Base-by-base conservation (phyloP, 2,888 invertebrate genomes). In the Neoscelio sp. region DNA sequence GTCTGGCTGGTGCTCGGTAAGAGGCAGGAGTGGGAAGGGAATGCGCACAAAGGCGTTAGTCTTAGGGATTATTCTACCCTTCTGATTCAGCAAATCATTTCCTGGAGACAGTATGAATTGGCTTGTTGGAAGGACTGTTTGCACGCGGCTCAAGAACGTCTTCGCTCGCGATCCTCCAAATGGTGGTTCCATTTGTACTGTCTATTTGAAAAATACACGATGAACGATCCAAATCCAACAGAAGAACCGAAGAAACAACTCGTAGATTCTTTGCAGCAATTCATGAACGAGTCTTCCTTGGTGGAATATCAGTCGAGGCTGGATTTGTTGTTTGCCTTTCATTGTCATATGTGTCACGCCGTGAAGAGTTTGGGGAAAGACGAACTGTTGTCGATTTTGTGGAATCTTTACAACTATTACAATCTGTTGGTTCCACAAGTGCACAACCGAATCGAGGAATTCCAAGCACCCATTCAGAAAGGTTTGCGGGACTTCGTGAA, bases 131-230 rank as follows among this genome's bases (percentile, higher is more conserved):
- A 95, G 83, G 94, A 95, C 84, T 95, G 96, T 70, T 91, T 98
- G 2, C 94, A 95, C 77, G 93, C 93, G 74, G 92, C 95, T 12
- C 93, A 93, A 70, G 92, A 93, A 52, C 93, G 94, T 84, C 92
- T 95, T 80, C 93, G 93, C 86, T 91, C 93, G 0, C 93, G 94
- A 77, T 94, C 95, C 0, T 93, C 95, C 80, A 96, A 95, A 88
- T 98, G 97, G 94, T 99, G 98, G 98, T 96, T 97, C 91, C 95
- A 96, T 89, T 90, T 98, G 44, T 97, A 96, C 88, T 93, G 94
- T 15, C 91, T 96, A 0, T 90, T 95, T 33, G 92, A 94, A 48
- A 93, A 94, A 33, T 95, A 94, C 85, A 89, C 94, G 3, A 81
- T 23, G 64, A 54, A 73, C 7, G 83, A 84, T 8, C 56, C 73